Conservation (phyloP, 2,797 vertebrate species). For the Amblyraja radiata region DNA sequence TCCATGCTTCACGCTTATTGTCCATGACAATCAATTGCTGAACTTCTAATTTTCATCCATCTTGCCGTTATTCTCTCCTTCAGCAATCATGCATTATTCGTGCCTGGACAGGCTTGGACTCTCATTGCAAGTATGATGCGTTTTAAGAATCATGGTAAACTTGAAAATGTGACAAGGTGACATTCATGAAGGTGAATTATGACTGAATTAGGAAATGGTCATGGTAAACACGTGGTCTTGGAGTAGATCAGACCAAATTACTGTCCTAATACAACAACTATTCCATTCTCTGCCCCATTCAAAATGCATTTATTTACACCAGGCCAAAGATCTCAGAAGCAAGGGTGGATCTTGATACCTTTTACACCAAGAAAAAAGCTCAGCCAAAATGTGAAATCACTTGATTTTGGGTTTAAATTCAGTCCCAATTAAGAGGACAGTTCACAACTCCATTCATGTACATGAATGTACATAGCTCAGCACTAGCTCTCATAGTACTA, state of each 20-base stretch:
- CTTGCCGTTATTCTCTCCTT: neutral
- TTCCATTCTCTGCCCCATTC: neutral
- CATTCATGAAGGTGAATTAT: too few species aligned
- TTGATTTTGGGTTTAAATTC: neutral
- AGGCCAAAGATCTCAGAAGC: neutral
- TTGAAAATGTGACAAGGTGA: too few species aligned
- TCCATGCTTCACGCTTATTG: neutral
- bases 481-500: neutral
- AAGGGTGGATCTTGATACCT: neutral
- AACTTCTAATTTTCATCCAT: neutral
- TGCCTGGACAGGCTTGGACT: too few species aligned
- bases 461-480: too few species aligned
- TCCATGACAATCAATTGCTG: neutral
- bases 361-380: neutral
- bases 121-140: too few species aligned
- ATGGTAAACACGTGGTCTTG: too few species aligned
- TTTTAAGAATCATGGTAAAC: too few species aligned
- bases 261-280: neutral
- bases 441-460: too few species aligned
- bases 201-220: too few species aligned
- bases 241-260: too few species aligned
- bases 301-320: neutral
- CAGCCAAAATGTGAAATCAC: neutral
- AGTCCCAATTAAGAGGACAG: neutral
- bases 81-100: neutral